Conservation (phyloP, 2,113 vertebrate genomes). For the Caloenas nicobarica region DNA sequence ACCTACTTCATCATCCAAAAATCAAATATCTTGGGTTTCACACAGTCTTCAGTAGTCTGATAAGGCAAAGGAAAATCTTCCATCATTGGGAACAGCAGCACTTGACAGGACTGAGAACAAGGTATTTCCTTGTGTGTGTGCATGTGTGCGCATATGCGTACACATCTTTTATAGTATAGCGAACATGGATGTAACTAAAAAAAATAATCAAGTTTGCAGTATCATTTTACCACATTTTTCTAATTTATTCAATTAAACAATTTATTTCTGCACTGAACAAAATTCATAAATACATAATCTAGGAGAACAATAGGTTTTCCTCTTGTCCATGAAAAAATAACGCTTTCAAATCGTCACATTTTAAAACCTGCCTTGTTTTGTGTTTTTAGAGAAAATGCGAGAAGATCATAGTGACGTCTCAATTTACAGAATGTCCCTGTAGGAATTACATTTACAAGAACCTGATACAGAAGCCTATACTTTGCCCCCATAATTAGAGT, state of each 20-base stretch:
- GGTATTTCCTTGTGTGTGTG: not conserved
- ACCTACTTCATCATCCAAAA: constrained; percentile 54
- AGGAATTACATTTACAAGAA: constrained; percentile 76
- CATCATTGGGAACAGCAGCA: constrained; percentile 77
- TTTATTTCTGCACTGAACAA: constrained; percentile 70
- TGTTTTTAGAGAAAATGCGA: constrained; percentile 70
- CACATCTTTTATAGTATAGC: not conserved
- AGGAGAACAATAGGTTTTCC: constrained; percentile 72
- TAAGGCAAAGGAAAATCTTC: constrained; percentile 83
- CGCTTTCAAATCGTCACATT: constrained; percentile 67
- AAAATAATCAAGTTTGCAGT: constrained; percentile 46
- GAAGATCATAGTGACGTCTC: constrained; percentile 55
- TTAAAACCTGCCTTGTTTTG: constrained; percentile 65
- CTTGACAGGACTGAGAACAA: constrained; percentile 65
- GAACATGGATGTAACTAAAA: constrained; percentile 4
- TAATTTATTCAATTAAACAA: constrained; percentile 71
- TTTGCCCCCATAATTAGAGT: constrained; percentile 77
- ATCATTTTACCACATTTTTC: constrained; percentile 54
- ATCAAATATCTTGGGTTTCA: constrained; percentile 52
- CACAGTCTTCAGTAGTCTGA: constrained; percentile 64
- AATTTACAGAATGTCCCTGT: constrained; percentile 72
- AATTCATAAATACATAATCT: constrained; percentile 79
- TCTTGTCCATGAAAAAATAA: constrained; percentile 79
- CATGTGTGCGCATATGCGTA: not conserved
- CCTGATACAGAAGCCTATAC: constrained; percentile 76